These are phyloP conservation scores for Nebria ingens DNA, from an alignment of 1,140 invertebrate genomes.

Conservation along the genomic window DNA sequence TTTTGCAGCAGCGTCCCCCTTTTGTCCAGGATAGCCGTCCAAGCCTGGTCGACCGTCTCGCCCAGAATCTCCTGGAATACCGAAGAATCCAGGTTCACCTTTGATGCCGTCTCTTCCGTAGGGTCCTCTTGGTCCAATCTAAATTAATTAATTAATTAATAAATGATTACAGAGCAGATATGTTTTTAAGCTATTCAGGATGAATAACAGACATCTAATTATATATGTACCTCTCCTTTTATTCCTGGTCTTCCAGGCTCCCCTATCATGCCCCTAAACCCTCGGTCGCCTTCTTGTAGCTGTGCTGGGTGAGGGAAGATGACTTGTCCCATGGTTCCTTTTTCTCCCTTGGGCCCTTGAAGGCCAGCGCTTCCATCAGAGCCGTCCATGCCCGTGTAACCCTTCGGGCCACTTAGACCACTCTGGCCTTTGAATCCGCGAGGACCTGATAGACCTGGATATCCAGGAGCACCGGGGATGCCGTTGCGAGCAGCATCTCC, in stretches of 20 bases:
- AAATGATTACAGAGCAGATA: too few species aligned
- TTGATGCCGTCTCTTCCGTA: slow-evolving; percentile 40
- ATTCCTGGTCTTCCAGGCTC: slow-evolving; percentile 40
- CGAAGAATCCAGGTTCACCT: slow-evolving; percentile 45
- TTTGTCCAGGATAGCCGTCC: slow-evolving; percentile 40
- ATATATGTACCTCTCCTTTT: slow-evolving; percentile 40
- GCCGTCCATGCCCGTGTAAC: slow-evolving; percentile 34
- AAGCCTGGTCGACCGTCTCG: slow-evolving; percentile 42
- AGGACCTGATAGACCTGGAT: slow-evolving; percentile 38
- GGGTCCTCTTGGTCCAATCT: slow-evolving; percentile 39
- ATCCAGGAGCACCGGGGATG: slow-evolving; percentile 42
- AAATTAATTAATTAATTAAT: too few species aligned
- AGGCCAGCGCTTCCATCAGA: slow-evolving; percentile 28
- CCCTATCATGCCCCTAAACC: slow-evolving; percentile 44
- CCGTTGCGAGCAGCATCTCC: slow-evolving; percentile 38
- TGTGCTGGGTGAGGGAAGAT: slow-evolving; percentile 29
- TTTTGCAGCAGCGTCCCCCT: slow-evolving; percentile 38
- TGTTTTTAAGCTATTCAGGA: too few species aligned
- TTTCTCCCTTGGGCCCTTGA: slow-evolving; percentile 32
- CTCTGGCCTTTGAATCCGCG: slow-evolving; percentile 34
- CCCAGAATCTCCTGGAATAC: slow-evolving; percentile 39
- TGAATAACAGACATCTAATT: too few species aligned
- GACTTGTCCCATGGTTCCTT: slow-evolving; percentile 21
- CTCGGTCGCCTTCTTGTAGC: slow-evolving; percentile 35
- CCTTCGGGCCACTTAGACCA: slow-evolving; percentile 36